phyloP scores from a whole-genome alignment of 2,888 invertebrate genomes.

The Leptopilina myrica region DNA sequence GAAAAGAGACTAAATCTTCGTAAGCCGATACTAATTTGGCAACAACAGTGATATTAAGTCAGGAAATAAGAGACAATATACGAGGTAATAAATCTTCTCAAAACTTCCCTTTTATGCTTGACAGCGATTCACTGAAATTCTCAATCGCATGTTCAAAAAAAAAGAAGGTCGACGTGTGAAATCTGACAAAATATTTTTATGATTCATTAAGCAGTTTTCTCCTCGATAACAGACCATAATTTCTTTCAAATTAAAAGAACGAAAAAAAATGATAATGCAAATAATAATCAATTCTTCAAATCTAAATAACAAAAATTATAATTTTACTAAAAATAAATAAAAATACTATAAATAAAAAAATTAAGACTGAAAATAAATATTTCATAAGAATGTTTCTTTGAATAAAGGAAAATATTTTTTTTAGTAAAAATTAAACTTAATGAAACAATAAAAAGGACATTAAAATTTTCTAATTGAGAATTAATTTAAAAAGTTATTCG shows the following conservation, averaged over 20 bases:
- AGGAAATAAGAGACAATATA: background rate
- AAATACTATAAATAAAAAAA: no score
- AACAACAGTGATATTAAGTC: slow-evolving; percentile 3
- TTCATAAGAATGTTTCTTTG: no score
- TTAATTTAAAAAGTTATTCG: no score
- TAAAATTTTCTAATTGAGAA: no score
- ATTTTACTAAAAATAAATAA: no score
- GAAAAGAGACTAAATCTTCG: background rate
- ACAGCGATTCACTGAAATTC: background rate
- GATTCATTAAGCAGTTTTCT: background rate
- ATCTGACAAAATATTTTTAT: slow-evolving; percentile 13
- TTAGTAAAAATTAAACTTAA: no score
- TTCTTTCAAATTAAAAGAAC: background rate
- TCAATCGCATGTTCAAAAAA: background rate
- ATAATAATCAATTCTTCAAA: background rate
- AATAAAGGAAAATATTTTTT: no score
- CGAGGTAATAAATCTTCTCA: background rate
- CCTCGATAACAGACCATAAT: background rate
- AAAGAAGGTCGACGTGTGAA: slow-evolving; percentile 21
- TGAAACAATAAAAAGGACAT: no score
- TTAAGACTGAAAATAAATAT: no score
- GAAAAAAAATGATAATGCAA: background rate
- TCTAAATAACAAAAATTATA: background rate
- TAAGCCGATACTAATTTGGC: background rate
- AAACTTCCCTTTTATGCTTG: background rate